Conservation (phyloP, 2,888 invertebrate genomes). For the Mamestra brassicae region DNA sequence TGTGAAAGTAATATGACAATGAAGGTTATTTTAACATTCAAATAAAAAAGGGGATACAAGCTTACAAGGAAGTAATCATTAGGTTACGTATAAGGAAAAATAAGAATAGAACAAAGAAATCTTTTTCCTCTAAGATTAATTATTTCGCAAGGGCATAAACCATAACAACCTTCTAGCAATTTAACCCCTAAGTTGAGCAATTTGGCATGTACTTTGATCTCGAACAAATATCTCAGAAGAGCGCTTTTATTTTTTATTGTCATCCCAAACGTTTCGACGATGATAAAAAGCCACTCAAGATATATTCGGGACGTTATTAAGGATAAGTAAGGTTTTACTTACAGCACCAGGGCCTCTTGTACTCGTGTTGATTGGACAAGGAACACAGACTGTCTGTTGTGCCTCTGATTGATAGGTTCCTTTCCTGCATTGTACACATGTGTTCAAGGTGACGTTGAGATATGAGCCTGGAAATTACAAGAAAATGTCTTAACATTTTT, state of each 20-base stretch:
- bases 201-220: slow-evolving; percentile 50
- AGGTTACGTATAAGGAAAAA: neutral
- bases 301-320: slow-evolving; percentile 44
- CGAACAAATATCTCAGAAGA: slow-evolving; percentile 45
- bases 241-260: slow-evolving; percentile 52
- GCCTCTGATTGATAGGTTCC: slow-evolving; percentile 97
- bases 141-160: slow-evolving; percentile 18
- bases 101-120: neutral
- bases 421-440: slow-evolving; percentile 96
- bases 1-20: slow-evolving; percentile 72
- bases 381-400: slow-evolving; percentile 96
- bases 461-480: slow-evolving; percentile 92
- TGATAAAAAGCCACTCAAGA: slow-evolving; percentile 47
- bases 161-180: slow-evolving; percentile 35
- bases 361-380: slow-evolving; percentile 97
- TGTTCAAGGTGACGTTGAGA: slow-evolving; percentile 96
- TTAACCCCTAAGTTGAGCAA: slow-evolving; percentile 36
- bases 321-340: slow-evolving; percentile 80
- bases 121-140: neutral
- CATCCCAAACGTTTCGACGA: slow-evolving; percentile 55
- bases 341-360: slow-evolving; percentile 96
- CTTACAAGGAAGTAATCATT: neutral
- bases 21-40: neutral
- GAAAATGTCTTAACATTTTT: slow-evolving; percentile 13
- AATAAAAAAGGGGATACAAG: neutral